These are phyloP conservation scores for Euwallacea fornicatus DNA, from an alignment of 1,140 invertebrate species.

Conservation along the genomic window DNA sequence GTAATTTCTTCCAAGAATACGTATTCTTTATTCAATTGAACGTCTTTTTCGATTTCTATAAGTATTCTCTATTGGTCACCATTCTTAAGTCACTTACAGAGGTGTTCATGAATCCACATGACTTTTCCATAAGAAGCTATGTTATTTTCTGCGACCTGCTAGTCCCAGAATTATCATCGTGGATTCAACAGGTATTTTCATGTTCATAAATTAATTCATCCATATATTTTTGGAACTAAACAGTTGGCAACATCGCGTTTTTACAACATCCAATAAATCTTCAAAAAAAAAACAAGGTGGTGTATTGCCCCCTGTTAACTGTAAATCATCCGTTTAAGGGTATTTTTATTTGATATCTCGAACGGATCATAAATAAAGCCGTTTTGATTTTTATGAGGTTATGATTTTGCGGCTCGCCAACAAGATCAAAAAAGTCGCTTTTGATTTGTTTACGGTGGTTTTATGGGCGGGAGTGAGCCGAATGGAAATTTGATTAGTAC, in stretches of 20 bases:
- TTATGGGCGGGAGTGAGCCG: conserved; percentile 11
- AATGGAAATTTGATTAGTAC: conserved; percentile 27
- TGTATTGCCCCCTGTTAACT: conserved; percentile 28
- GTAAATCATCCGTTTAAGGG: conserved; percentile 27
- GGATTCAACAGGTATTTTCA: no score
- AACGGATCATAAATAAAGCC: conserved; percentile 19
- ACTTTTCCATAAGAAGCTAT: no score
- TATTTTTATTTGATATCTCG: conserved; percentile 24
- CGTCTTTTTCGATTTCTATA: no score
- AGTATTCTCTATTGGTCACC: no score
- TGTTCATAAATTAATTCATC: no score
- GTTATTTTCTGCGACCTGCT: no score
- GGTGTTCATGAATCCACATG: no score
- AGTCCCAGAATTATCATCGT: no score
- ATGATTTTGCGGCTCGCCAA: conserved; percentile 31
- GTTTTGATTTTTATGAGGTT: conserved; percentile 31
- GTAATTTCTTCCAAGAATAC: no score
- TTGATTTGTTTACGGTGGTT: conserved; percentile 27
- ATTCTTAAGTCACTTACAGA: no score
- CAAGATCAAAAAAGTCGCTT: conserved; percentile 12
- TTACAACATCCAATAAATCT: conserved; percentile 5
- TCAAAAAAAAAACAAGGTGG: conserved; percentile 13
- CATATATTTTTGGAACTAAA: no score
- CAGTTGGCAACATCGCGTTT: conserved; percentile 14
- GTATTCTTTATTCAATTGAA: no score